A percentile compares a stretch with the other conserved stretches of the same genome.
These are phyloP conservation scores for Nomada ruficornis DNA, from an alignment of 2,888 invertebrate genomes.

Conservation along the genomic window DNA sequence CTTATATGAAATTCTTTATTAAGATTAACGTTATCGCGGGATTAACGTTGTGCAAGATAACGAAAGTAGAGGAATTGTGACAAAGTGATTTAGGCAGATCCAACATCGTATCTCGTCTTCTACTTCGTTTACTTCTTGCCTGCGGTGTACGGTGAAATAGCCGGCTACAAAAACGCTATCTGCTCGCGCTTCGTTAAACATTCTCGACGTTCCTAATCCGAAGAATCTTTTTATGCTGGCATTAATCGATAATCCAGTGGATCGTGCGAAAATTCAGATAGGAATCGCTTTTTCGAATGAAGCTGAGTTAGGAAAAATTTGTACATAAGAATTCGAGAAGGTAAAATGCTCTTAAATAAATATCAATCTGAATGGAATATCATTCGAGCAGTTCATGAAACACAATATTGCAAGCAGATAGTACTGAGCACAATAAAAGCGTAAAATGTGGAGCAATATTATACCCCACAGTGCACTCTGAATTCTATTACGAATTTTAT, in stretches of 20 bases:
- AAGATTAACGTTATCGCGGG: too few species aligned
- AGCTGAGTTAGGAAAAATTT: background rate
- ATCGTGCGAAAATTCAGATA: slow-evolving; percentile 1
- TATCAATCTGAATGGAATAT: background rate
- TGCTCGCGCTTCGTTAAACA: slow-evolving; percentile 46
- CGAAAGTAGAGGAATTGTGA: background rate
- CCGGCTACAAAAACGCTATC: slow-evolving; percentile 47
- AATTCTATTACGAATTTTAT: slow-evolving; percentile 23
- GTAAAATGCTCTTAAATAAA: too few species aligned
- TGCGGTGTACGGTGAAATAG: slow-evolving; percentile 6
- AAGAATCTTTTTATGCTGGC: slow-evolving; percentile 6
- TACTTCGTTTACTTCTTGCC: slow-evolving; percentile 35
- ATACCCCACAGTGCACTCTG: background rate
- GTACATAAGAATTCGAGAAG: background rate
- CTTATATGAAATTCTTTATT: too few species aligned
- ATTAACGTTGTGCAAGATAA: background rate
- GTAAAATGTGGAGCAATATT: background rate
- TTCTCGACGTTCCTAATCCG: slow-evolving; percentile 20
- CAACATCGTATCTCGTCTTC: slow-evolving; percentile 45
- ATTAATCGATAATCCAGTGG: slow-evolving; percentile 19
- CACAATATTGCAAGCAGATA: background rate
- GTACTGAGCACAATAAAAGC: background rate
- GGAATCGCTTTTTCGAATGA: slow-evolving; percentile 2
- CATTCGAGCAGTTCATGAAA: background rate
- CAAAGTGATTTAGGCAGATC: slow-evolving; percentile 23